Evolutionary conservation across 2,888 invertebrate genomes (phyloP).

Genomic region (Anaspis maculata): DNA sequence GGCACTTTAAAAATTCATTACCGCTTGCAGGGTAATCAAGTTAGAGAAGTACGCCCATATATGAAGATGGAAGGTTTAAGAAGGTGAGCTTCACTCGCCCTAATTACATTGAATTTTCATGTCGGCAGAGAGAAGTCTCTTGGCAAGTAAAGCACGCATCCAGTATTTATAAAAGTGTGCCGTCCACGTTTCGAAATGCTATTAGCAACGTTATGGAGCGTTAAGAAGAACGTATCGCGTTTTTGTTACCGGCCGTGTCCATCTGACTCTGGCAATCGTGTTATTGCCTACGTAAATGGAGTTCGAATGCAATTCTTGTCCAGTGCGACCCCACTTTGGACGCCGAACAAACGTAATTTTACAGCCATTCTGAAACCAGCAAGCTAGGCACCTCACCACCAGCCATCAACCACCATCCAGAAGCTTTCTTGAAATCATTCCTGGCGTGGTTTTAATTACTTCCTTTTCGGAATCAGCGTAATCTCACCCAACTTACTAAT

Average conservation of each 20-base stretch:
- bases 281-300: slow-evolving; percentile 16
- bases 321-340: slow-evolving; percentile 9
- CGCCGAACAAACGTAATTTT: slow-evolving; percentile 8
- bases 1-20: too few species aligned
- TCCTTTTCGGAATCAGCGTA: slow-evolving; percentile 10
- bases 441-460: slow-evolving; percentile 12
- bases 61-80: slow-evolving; percentile 7
- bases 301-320: slow-evolving; percentile 13
- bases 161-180: slow-evolving; percentile 27
- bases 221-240: slow-evolving; percentile 23
- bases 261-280: slow-evolving; percentile 20
- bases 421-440: slow-evolving; percentile 8
- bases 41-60: too few species aligned
- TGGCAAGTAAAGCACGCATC: slow-evolving; percentile 16
- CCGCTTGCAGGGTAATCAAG: too few species aligned
- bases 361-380: slow-evolving; percentile 4
- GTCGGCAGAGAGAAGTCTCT: too few species aligned
- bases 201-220: slow-evolving; percentile 28
- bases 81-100: slow-evolving; percentile 15
- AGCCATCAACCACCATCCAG: too few species aligned
- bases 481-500: slow-evolving; percentile 13
- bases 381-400: too few species aligned
- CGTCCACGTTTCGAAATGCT: slow-evolving; percentile 22
- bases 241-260: slow-evolving; percentile 18
- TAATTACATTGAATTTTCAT: slow-evolving; percentile 27